Evolutionary conservation across 2,888 invertebrate species (phyloP).

Genomic region (Epiblema foenella): DNA sequence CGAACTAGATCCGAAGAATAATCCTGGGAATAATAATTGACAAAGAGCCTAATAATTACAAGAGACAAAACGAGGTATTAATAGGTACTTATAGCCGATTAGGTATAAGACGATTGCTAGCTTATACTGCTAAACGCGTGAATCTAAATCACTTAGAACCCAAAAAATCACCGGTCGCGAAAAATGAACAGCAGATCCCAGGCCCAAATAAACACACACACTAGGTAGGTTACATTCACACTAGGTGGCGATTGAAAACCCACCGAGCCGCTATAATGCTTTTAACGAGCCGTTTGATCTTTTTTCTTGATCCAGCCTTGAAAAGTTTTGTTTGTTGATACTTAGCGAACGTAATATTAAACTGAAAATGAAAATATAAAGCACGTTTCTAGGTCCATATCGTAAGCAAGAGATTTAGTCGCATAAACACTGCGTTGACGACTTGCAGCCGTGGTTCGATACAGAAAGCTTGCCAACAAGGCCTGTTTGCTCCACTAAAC

Average conservation of each 20-base stretch:
- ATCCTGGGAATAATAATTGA: no score
- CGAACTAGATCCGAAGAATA: no score
- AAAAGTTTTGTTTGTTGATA: conserved; percentile 43
- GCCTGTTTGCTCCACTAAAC: neutral
- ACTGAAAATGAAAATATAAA: conserved; percentile 37
- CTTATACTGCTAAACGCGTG: neutral
- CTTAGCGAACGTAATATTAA: conserved; percentile 37
- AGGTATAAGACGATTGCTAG: neutral
- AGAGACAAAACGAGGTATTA: neutral
- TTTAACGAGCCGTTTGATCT: conserved; percentile 42
- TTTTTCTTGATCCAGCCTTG: conserved; percentile 42
- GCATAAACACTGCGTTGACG: conserved; percentile 34
- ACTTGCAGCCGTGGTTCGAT: conserved; percentile 17
- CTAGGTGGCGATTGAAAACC: conserved; percentile 38
- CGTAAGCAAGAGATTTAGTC: conserved; percentile 25
- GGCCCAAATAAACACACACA: conserved; percentile 34
- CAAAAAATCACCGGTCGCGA: conserved; percentile 28
- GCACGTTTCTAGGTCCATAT: conserved; percentile 34
- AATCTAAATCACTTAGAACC: conserved; percentile 22
- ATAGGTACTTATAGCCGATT: no score
- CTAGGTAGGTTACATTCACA: conserved; percentile 17
- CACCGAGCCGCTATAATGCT: conserved; percentile 37
- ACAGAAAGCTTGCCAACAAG: conserved; percentile 10
- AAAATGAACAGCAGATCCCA: conserved; percentile 28
- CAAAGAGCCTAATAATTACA: neutral